These are phyloP conservation scores for Drosophila parthenogenetica DNA, from an alignment of 2,888 invertebrate genomes.

Conservation along the genomic window DNA sequence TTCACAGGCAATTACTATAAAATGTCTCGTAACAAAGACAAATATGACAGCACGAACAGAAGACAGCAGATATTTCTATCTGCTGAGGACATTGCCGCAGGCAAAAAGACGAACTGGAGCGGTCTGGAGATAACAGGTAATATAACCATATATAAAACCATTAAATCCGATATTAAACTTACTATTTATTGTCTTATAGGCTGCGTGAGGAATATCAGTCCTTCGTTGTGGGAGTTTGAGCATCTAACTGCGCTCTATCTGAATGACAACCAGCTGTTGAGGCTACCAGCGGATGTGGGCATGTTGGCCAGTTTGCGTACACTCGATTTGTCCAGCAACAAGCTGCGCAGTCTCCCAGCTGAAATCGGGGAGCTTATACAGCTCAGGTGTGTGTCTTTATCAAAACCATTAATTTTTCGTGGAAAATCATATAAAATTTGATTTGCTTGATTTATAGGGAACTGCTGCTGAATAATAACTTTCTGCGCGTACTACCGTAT, in stretches of 20 bases:
- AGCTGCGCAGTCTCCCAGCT: slow-evolving; percentile 96
- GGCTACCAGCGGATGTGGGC: slow-evolving; percentile 96
- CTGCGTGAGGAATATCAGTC: slow-evolving; percentile 96
- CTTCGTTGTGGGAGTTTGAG: slow-evolving; percentile 94
- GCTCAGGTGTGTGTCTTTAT: slow-evolving; percentile 89
- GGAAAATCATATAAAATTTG: neutral
- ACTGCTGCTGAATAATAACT: slow-evolving; percentile 97
- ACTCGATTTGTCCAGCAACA: slow-evolving; percentile 97
- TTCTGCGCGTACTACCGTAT: slow-evolving; percentile 96
- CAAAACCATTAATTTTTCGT: no score
- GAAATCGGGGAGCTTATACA: slow-evolving; percentile 98
- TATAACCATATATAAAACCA: slow-evolving; percentile 3
- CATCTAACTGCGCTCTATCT: slow-evolving; percentile 97
- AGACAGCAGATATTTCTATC: slow-evolving; percentile 96
- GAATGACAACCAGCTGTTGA: slow-evolving; percentile 96
- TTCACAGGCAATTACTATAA: slow-evolving; percentile 84
- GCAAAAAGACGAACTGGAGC: slow-evolving; percentile 96
- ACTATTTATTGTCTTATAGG: slow-evolving; percentile 87
- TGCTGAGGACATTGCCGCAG: slow-evolving; percentile 95
- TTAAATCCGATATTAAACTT: no score
- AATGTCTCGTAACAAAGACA: slow-evolving; percentile 93
- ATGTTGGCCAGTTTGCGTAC: slow-evolving; percentile 93
- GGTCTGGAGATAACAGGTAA: slow-evolving; percentile 94
- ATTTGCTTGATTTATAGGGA: slow-evolving; percentile 88
- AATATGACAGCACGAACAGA: slow-evolving; percentile 93